Conservation (phyloP, 2,888 invertebrate species). For the Euspilapteryx auroguttella region DNA sequence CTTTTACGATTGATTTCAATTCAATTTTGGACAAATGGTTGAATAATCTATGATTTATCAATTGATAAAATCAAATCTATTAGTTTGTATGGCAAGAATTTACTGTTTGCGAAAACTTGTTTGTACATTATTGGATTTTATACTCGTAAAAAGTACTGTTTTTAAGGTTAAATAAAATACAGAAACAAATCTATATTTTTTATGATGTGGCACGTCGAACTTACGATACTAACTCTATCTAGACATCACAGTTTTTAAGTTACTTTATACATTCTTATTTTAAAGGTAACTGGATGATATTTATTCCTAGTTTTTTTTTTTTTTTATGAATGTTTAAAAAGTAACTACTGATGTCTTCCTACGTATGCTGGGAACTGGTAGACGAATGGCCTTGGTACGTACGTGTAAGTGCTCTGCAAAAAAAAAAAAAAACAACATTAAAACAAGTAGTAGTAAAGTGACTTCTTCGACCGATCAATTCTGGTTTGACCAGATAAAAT, state of each 20-base stretch:
- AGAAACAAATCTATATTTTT: conserved; percentile 1
- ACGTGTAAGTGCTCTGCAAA: conserved; percentile 29
- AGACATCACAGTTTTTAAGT: conserved; percentile 27
- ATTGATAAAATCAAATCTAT: no score
- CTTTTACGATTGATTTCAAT: no score
- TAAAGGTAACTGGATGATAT: no score
- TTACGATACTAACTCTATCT: conserved; percentile 21
- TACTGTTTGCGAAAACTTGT: no score
- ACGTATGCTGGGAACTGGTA: conserved; percentile 44
- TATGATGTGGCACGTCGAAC: conserved; percentile 45
- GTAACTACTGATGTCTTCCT: conserved; percentile 25
- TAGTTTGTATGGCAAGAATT: no score
- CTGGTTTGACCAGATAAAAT: neutral
- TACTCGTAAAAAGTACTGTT: no score
- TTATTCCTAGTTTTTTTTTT: no score
- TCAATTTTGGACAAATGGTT: no score
- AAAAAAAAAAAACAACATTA: conserved; percentile 7
- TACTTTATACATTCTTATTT: no score
- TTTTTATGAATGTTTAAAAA: neutral
- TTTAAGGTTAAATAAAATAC: neutral
- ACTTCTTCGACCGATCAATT: neutral
- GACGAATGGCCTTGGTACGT: conserved; percentile 17
- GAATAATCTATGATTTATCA: no score
- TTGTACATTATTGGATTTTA: no score
- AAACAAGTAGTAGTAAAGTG: no score